Conservation (phyloP, 2,113 vertebrate species). For the Bubo blakistoni region DNA sequence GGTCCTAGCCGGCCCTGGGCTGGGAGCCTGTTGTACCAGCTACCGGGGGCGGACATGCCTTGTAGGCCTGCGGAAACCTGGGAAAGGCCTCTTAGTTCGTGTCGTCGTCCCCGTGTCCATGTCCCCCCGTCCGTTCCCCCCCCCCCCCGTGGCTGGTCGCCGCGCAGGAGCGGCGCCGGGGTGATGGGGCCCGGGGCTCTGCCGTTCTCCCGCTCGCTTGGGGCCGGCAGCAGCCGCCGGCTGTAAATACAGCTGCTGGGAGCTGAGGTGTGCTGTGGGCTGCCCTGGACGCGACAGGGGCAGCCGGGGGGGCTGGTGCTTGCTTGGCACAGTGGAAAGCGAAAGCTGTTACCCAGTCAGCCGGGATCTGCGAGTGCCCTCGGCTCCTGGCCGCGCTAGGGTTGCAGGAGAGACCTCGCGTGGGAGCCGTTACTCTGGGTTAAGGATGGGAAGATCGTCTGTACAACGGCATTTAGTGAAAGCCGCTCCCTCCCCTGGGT, state of each 20-base stretch:
- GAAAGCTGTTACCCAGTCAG: background rate
- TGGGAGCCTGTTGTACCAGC: background rate
- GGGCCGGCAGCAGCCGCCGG: background rate
- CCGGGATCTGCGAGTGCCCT: too few relatives aligned
- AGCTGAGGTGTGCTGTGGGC: background rate
- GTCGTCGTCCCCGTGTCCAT: too few relatives aligned
- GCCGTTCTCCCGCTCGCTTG: background rate
- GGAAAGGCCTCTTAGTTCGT: background rate
- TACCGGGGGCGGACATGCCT: fast-evolving
- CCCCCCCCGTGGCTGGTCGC: too few relatives aligned
- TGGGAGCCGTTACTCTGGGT: background rate
- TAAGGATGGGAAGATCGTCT: background rate
- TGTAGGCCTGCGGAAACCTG: background rate
- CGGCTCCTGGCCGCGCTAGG: too few relatives aligned
- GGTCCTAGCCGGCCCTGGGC: background rate
- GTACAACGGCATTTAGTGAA: background rate
- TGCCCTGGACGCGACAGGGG: background rate
- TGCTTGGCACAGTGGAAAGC: background rate
- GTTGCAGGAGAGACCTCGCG: background rate
- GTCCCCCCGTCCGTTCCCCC: too few relatives aligned
- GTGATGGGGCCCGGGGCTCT: too few relatives aligned
- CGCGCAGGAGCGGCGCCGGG: too few relatives aligned
- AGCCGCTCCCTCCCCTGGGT: background rate
- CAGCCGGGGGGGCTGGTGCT: background rate
- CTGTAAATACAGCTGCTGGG: background rate